Evolutionary conservation across 2,888 invertebrate species (phyloP).

Genomic region (Eupithecia abbreviata): DNA sequence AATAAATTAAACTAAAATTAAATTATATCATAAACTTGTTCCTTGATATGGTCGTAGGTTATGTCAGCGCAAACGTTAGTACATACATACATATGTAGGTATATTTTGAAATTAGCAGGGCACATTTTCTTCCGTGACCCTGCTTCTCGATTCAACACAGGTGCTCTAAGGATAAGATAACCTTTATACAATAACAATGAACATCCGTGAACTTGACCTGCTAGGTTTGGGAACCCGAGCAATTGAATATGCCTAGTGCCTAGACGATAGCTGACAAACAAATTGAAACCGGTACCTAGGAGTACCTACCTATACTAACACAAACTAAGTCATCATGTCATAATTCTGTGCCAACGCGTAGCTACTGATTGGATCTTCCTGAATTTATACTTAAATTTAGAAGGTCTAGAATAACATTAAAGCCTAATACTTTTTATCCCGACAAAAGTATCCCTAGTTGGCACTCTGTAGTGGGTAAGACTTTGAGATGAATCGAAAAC

Average conservation of each 20-base stretch:
- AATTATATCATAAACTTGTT: no score
- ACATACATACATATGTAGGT: no score
- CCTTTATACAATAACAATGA: constrained; percentile 31
- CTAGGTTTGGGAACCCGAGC: constrained; percentile 24
- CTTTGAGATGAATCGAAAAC: neutral
- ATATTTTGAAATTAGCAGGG: neutral
- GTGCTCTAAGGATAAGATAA: constrained; percentile 23
- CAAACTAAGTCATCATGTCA: neutral
- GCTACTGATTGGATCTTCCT: neutral
- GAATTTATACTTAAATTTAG: neutral
- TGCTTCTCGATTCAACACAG: constrained; percentile 9
- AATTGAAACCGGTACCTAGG: neutral
- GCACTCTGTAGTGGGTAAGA: neutral
- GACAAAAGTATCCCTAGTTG: neutral
- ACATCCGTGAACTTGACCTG: constrained; percentile 35
- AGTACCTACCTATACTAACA: neutral
- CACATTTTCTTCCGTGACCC: neutral
- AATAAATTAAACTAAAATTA: no score
- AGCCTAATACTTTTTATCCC: neutral
- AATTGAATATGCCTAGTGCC: neutral
- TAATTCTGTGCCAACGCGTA: no score
- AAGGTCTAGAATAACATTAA: neutral
- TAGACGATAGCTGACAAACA: neutral
- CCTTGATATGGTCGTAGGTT: no score
- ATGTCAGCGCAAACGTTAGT: no score